Conservation (phyloP, 2,113 vertebrate species). For the Dasyprocta punctata region DNA sequence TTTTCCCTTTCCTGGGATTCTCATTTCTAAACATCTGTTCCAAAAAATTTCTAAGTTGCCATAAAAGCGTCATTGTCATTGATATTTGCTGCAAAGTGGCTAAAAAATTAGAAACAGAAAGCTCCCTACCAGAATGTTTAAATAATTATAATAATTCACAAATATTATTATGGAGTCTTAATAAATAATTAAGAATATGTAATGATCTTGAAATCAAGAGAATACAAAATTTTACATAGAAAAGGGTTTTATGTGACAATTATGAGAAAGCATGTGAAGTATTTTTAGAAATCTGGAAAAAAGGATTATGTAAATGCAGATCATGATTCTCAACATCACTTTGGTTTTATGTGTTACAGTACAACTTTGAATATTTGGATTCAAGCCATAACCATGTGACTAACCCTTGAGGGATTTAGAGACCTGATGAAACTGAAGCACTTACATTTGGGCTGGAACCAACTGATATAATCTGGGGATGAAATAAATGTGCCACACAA, state of each 20-base stretch:
- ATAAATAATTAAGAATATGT: constrained; percentile 37
- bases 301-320: constrained; percentile 19
- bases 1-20: neutral
- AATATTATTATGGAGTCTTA: neutral
- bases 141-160: neutral
- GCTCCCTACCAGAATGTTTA: neutral
- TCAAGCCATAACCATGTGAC: constrained; percentile 88
- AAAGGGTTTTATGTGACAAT: neutral
- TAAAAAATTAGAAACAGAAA: constrained; percentile 20
- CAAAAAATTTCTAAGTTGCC: neutral
- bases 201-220: neutral
- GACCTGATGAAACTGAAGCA: constrained; percentile 86
- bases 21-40: neutral
- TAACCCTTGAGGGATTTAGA: constrained; percentile 87
- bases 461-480: constrained; percentile 86
- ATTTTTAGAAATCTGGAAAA: neutral
- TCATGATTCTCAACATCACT: neutral
- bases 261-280: neutral
- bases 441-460: constrained; percentile 91
- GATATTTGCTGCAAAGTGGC: neutral
- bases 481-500: constrained; percentile 87
- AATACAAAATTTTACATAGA: constrained; percentile 7
- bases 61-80: neutral
- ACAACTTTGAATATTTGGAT: constrained; percentile 90
- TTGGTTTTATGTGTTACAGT: constrained; percentile 80